Evolutionary conservation across 2,797 vertebrate species (phyloP).

Genomic region (Arctocebus calabarensis): DNA sequence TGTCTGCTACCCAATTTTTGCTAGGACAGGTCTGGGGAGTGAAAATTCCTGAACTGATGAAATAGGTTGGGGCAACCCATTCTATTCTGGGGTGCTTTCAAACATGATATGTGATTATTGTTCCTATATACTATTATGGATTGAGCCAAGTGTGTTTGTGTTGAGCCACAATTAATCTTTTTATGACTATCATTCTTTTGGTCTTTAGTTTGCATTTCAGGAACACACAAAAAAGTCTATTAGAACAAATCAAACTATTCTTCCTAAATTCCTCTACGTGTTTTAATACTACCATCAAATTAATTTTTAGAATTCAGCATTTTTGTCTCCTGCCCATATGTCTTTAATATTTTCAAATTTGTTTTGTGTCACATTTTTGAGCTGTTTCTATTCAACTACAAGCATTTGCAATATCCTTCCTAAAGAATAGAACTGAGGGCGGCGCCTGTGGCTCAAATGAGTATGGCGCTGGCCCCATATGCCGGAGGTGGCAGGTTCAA

Average conservation of each 20-base stretch:
- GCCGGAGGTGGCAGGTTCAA: too few relatives aligned
- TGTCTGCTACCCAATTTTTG: not conserved
- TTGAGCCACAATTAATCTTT: constrained; percentile 14
- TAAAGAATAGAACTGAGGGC: not conserved
- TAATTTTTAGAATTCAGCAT: not conserved
- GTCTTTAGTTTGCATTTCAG: not conserved
- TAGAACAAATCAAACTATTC: not conserved
- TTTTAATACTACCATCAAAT: not conserved
- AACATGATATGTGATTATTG: not conserved
- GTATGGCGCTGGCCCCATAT: too few relatives aligned
- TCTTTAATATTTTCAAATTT: constrained; percentile 4
- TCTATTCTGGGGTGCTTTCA: constrained; percentile 7
- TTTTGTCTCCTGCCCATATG: not conserved
- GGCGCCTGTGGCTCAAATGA: too few relatives aligned
- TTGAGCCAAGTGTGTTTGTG: not conserved
- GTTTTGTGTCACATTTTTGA: not conserved
- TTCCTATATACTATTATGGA: not conserved
- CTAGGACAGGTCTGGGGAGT: not conserved
- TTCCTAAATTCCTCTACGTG: not conserved
- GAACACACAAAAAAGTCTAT: not conserved
- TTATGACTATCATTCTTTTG: not conserved
- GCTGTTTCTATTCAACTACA: not conserved
- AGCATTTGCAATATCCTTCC: constrained; percentile 1
- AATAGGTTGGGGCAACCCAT: not conserved
- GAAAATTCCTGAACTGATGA: not conserved